Evolutionary conservation across 1,140 invertebrate genomes (phyloP), one percentile per base, ranked within the genome.

Genomic region (Anthonomus grandis): DNA sequence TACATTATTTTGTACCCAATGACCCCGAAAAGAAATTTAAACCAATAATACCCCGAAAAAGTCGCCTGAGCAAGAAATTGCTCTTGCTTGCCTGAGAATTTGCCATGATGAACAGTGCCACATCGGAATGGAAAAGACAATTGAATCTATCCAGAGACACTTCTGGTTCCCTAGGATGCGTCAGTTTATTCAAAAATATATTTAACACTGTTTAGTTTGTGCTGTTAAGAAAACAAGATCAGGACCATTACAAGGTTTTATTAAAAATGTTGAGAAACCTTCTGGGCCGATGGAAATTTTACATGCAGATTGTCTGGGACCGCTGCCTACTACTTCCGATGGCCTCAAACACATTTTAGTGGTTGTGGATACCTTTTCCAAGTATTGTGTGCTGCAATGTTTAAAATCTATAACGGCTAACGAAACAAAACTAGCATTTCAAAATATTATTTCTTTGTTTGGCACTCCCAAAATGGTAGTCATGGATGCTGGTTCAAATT

Each of bases 311-410:
- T 41, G 38, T 19, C 15, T 41, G 38, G 38, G 38, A 13, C 38
- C 13, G 8, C 13, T 41, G 15, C n/a, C n/a, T 15, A 5, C 5
- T 6, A 41, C 38, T 8, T 8, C 38, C 6, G 38, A 41, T 8
- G 38, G n/a, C 6, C 15, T 21, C 23, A 46, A 46, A 19, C 19
- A 46, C 23, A 19, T 52, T 21, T 51, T 74, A 10, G 70, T 72
- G 0, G 60, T 63, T 0, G 54, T 75, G 0, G 73, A 75, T 13
- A 66, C 72, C 0, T 75, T 64, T 46, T 68, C 63, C 0, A 19
- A 46, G 23, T 46, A 46, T 46, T 46, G 10, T 31, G n/a, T 31
- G 27, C 27, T 31, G 6, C 6, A n/a, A 8, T n/a, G 27, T 8
- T 31, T 31, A 31, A 46, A 46, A 46, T 23, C 42, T 8, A 9